Conservation (phyloP, 2,113 vertebrate species). For the Brachyhypopomus occidentalis region DNA sequence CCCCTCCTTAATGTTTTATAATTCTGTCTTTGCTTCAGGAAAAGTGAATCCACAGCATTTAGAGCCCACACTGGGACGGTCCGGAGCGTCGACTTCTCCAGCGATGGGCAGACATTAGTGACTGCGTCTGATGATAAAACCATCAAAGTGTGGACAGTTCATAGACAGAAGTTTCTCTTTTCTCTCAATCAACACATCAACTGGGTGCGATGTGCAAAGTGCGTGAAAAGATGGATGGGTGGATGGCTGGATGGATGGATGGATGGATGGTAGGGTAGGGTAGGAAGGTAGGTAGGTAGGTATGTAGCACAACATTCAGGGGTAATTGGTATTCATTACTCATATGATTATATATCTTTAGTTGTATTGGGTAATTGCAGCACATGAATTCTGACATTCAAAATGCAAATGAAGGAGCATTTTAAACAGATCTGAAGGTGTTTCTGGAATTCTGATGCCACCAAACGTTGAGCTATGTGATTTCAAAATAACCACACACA, state of each 20-base stretch:
- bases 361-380: too few species aligned
- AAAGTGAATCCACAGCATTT: constrained; percentile 89
- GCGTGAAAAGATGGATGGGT: constrained; percentile 49
- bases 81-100: constrained; percentile 89
- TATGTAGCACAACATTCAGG: background rate
- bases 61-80: constrained; percentile 90
- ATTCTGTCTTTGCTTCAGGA: constrained; percentile 69
- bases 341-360: too few species aligned
- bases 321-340: too few species aligned
- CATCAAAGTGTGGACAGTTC: constrained; percentile 92
- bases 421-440: too few species aligned
- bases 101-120: constrained; percentile 87
- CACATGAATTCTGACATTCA: too few species aligned
- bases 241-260: too few species aligned
- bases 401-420: too few species aligned
- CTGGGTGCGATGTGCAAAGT: constrained; percentile 98
- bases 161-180: constrained; percentile 94
- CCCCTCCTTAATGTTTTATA: background rate
- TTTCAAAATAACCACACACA: too few species aligned
- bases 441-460: too few species aligned
- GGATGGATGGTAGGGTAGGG: too few species aligned
- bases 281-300: too few species aligned
- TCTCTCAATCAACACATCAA: constrained; percentile 94
- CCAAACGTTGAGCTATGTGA: too few species aligned
- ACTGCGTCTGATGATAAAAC: constrained; percentile 97